Conservation (phyloP, 2,113 vertebrate genomes). For the Hystrix brachyura region DNA sequence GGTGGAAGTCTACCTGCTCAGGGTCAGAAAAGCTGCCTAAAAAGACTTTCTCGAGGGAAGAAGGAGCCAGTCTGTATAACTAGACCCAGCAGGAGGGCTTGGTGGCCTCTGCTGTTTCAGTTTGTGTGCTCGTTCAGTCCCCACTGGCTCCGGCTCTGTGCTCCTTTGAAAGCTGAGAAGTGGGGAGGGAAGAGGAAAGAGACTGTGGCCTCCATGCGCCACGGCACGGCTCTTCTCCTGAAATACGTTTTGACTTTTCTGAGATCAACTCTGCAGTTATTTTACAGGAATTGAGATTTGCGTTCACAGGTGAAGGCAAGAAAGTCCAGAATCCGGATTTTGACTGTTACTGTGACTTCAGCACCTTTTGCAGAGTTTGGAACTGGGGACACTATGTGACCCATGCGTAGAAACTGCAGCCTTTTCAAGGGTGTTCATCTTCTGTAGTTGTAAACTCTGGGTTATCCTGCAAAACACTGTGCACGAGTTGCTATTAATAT, state of each 20-base stretch:
- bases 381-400: background rate
- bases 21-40: background rate
- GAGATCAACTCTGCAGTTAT: background rate
- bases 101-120: background rate
- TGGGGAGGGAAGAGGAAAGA: background rate
- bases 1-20: background rate
- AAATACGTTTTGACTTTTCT: background rate
- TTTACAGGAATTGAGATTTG: background rate
- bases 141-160: background rate
- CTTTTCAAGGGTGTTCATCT: background rate
- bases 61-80: background rate
- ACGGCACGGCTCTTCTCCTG: background rate
- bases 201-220: fast-evolving
- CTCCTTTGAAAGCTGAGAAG: background rate
- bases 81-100: background rate
- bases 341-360: background rate
- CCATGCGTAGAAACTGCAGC: background rate
- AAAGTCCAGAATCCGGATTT: background rate
- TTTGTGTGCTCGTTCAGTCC: background rate
- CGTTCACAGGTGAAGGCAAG: background rate
- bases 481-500: background rate
- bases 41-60: background rate
- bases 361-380: background rate
- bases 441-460: background rate
- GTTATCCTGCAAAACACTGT: background rate